Conservation (phyloP, 35 echinoderm and acorn worm genomes). For the Lytechinus pictus region DNA sequence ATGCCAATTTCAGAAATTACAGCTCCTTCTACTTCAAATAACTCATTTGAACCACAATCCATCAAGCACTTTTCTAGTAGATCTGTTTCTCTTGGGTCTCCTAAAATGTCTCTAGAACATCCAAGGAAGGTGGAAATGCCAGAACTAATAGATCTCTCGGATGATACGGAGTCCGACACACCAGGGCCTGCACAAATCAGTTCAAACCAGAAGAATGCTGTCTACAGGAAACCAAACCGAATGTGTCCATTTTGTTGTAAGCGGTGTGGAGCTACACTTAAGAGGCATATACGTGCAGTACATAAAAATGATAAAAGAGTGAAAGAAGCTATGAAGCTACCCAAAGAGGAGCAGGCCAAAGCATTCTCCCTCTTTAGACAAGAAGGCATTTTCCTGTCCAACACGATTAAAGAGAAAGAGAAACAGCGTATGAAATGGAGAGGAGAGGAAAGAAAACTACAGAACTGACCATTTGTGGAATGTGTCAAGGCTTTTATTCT, state of each 20-base stretch:
- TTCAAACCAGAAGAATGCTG: background rate
- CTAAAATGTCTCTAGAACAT: too few species aligned
- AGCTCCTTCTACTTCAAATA: too few species aligned
- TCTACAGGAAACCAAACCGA: too few species aligned
- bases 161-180: too few species aligned
- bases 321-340: constrained; percentile 7
- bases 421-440: background rate
- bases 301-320: background rate
- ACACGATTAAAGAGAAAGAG: background rate
- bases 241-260: constrained; percentile 26
- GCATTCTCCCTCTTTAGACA: background rate
- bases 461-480: constrained; percentile 28
- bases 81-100: too few species aligned
- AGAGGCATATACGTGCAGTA: background rate
- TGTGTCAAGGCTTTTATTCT: constrained; percentile 26
- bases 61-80: too few species aligned
- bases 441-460: background rate
- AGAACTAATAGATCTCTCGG: too few species aligned
- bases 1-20: too few species aligned
- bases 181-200: too few species aligned
- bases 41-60: too few species aligned
- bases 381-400: background rate
- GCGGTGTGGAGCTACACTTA: background rate
- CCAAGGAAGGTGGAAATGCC: too few species aligned
- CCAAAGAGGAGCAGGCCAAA: background rate